Evolutionary conservation across 2,888 invertebrate species (phyloP), one percentile per base, ranked within the genome.

Genomic region (Pseudanteris insignis): DNA sequence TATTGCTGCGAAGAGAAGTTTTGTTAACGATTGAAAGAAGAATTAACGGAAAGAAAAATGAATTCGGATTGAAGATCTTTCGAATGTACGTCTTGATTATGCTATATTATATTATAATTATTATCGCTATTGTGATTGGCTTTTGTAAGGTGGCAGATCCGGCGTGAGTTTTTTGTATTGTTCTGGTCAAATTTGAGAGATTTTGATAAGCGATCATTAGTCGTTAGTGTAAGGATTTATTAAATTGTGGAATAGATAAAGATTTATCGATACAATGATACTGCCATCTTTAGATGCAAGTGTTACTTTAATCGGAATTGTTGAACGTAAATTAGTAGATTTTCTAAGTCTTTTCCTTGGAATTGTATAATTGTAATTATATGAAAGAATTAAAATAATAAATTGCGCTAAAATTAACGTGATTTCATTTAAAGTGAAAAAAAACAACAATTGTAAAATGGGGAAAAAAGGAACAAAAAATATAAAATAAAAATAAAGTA

Each of bases 201-300:
- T 60, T 60, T 54, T 38, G 47, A 53, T 59, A 59, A 41, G 59
- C 59, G 60, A 47, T 54, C 40, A 53, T 59, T 61, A 61, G 60
- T 61, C 48, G 60, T 61, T 61, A 61, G 60, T 38, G 28, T 61
- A 61, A 61, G 60, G 60, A 54, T 54, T 61, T 54, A 54, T 61
- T 54, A 61, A 61, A 54, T 61, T 61, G 60, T 61, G 60, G 60
- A 61, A 61, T 61, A 58, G 58, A 58, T 58, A 61, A 54, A 61
- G 60, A 54, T 60, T 60, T 60, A 60, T 60, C 30, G 43, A 54
- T 47, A 43, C 48, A 43, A 60, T 54, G 53, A 51, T 60, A 41
- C 60, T 51, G 59, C 58, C 59, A 59, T 59, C 59, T 59, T 59
- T 53, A 53, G 59, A 59, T 59, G 59, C 59, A 59, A 50, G 55